Evolutionary conservation across 2,113 vertebrate species (phyloP).

Genomic region (Pachycephala philippinensis): DNA sequence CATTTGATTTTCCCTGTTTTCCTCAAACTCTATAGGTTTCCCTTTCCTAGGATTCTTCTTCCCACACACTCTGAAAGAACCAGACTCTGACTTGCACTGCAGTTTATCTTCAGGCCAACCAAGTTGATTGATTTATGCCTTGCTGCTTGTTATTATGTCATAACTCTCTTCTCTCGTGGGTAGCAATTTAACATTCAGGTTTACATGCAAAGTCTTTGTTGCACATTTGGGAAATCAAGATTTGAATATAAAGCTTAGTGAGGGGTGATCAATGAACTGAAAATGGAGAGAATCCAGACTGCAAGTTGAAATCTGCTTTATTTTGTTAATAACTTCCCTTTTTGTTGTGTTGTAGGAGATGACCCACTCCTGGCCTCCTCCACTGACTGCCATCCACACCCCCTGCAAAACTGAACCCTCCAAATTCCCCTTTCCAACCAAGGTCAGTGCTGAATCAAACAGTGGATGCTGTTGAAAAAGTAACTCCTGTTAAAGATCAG

Average conservation of each 20-base stretch:
- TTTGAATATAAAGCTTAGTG: neutral
- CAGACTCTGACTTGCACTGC: neutral
- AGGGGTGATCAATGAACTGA: neutral
- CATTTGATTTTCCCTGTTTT: neutral
- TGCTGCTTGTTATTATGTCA: neutral
- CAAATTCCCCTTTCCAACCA: conserved; percentile 97
- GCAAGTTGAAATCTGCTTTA: neutral
- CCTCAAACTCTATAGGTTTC: neutral
- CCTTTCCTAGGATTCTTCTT: neutral
- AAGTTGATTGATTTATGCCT: neutral
- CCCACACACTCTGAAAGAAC: neutral
- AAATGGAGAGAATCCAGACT: neutral
- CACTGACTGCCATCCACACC: conserved; percentile 96
- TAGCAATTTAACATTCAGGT: neutral
- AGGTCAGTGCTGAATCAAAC: conserved; percentile 80
- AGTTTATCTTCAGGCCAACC: neutral
- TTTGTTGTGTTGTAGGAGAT: conserved; percentile 83
- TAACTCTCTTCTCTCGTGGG: neutral
- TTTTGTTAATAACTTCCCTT: neutral
- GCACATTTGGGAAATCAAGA: neutral
- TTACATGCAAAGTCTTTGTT: neutral
- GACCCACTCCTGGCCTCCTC: conserved; percentile 98
- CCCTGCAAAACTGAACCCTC: conserved; percentile 98
- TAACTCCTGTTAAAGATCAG: neutral
- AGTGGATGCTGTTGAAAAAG: neutral